Percentiles rank a stretch among this genome's conserved stretches.
These are phyloP conservation scores for Anarsia innoxiella DNA, from an alignment of 2,888 invertebrate species.

Conservation along the genomic window DNA sequence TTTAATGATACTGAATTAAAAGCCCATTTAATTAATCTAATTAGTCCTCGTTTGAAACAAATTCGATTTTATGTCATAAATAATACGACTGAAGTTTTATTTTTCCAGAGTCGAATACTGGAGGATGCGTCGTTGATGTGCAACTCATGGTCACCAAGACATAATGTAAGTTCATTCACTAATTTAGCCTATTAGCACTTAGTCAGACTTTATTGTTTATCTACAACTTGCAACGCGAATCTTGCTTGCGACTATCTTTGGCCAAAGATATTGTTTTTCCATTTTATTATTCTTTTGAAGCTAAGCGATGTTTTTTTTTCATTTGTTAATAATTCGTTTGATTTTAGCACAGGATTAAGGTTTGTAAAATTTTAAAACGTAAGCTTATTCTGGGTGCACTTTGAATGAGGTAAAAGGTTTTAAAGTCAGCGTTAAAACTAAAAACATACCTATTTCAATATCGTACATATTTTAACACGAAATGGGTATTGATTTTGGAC, in stretches of 20 bases:
- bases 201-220: slow-evolving; percentile 1
- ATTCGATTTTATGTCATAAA: no score
- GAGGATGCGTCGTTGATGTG: slow-evolving; percentile 94
- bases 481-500: no score
- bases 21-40: no score
- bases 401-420: no score
- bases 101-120: slow-evolving; percentile 90
- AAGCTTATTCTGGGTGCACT: no score
- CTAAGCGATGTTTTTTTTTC: background rate
- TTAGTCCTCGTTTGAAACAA: no score
- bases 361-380: background rate
- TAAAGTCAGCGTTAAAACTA: no score
- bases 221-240: slow-evolving; percentile 32
- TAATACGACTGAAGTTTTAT: slow-evolving; percentile 32
- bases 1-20: no score
- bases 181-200: slow-evolving; percentile 1
- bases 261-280: slow-evolving; percentile 46
- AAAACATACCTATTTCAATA: no score
- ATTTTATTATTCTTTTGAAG: background rate
- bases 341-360: background rate
- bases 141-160: slow-evolving; percentile 93
- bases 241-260: slow-evolving; percentile 51
- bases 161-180: slow-evolving; percentile 84
- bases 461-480: no score
- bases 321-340: background rate